Conservation (phyloP, 2,797 vertebrate genomes). For the Pempheris klunzingeri region DNA sequence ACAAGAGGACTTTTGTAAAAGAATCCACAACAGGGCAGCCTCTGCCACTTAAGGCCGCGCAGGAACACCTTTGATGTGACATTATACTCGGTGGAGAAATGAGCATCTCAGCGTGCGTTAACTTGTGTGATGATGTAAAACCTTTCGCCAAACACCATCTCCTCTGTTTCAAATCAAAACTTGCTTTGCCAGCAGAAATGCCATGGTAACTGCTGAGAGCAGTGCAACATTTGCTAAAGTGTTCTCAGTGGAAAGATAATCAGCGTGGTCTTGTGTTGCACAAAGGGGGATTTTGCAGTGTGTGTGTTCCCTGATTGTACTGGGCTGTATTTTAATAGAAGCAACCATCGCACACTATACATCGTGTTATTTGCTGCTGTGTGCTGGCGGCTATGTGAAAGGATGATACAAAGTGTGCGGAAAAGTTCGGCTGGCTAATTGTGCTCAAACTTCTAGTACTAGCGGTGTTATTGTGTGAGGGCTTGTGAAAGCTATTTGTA, state of each 20-base stretch:
- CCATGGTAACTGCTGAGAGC: conserved; percentile 44
- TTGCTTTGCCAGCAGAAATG: conserved; percentile 39
- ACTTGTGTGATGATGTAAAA: conserved; percentile 15
- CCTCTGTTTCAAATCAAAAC: conserved; percentile 25
- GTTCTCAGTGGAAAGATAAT: conserved; percentile 32
- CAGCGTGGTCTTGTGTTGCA: conserved; percentile 16
- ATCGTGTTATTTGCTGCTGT: neutral
- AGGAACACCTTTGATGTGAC: neutral
- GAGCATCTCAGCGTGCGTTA: conserved; percentile 18
- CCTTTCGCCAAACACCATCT: conserved; percentile 21
- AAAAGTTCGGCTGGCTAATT: neutral
- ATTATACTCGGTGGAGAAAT: neutral
- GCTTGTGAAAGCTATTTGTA: conserved; percentile 1
- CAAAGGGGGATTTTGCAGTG: conserved; percentile 8
- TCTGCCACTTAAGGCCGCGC: neutral
- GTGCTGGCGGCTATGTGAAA: neutral
- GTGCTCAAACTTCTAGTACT: neutral
- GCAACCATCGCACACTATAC: neutral
- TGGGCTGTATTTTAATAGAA: neutral
- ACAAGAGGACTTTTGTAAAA: neutral
- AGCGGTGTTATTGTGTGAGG: conserved; percentile 9
- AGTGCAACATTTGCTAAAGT: conserved; percentile 37
- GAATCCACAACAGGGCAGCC: neutral
- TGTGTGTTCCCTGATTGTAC: conserved; percentile 3
- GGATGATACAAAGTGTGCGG: neutral